Conservation (phyloP, 2,888 invertebrate species). For the Agrochola circellaris region DNA sequence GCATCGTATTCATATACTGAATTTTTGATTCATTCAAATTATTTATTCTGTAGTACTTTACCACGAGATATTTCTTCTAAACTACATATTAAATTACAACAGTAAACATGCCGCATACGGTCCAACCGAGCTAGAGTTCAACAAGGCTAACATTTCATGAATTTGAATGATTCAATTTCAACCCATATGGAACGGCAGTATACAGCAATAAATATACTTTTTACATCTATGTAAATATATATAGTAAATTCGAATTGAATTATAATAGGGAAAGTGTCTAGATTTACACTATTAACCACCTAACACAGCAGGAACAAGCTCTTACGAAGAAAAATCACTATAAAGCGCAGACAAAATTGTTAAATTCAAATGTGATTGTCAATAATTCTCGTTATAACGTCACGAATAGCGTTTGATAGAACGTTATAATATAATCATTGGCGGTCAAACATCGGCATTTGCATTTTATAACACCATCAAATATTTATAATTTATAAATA, state of each 20-base stretch:
- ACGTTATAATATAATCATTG: slow-evolving; percentile 60
- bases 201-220: slow-evolving; percentile 56
- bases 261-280: slow-evolving; percentile 60
- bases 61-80: slow-evolving; percentile 8
- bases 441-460: slow-evolving; percentile 58
- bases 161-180: slow-evolving; percentile 59
- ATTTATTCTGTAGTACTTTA: neutral
- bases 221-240: slow-evolving; percentile 51
- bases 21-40: neutral
- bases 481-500: slow-evolving; percentile 48
- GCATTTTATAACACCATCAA: slow-evolving; percentile 62
- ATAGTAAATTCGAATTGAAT: slow-evolving; percentile 59
- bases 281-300: slow-evolving; percentile 54
- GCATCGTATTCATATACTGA: slow-evolving; percentile 4
- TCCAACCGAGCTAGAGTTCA: slow-evolving; percentile 23
- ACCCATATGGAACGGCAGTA: slow-evolving; percentile 31
- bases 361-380: slow-evolving; percentile 47
- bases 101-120: slow-evolving; percentile 22
- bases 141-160: slow-evolving; percentile 38
- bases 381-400: slow-evolving; percentile 46
- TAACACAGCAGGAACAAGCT: slow-evolving; percentile 59
- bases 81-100: slow-evolving; percentile 34
- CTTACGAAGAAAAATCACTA: slow-evolving; percentile 48
- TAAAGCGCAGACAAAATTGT: slow-evolving; percentile 43
- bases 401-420: slow-evolving; percentile 40